Conservation (phyloP, 2,113 vertebrate species). For the Hippocampus guttulatus region DNA sequence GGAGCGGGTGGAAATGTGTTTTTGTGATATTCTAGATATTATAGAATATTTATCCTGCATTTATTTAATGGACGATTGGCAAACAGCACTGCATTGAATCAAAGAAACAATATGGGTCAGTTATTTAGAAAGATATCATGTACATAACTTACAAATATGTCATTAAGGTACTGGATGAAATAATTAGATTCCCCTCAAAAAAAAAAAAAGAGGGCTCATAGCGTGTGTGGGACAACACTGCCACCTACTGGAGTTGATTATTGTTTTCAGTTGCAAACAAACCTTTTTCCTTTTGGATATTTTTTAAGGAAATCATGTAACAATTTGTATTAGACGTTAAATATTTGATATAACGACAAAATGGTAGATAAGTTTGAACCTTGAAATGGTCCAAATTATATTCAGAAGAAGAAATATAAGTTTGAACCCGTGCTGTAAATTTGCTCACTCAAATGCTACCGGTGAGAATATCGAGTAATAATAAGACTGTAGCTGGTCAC, state of each 20-base stretch:
- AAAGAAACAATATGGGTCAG: slow-evolving; percentile 28
- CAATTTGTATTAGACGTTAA: no score
- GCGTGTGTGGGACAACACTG: slow-evolving; percentile 54
- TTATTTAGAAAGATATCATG: background rate
- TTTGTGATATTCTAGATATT: background rate
- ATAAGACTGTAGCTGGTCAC: no score
- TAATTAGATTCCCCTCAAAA: background rate
- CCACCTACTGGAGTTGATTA: slow-evolving; percentile 46
- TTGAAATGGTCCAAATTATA: no score
- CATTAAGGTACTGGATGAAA: background rate
- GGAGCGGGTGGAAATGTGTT: background rate
- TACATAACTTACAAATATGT: no score
- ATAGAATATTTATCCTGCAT: background rate
- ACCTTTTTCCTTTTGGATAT: background rate
- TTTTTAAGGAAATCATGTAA: no score
- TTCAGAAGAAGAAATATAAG: no score
- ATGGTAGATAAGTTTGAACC: no score
- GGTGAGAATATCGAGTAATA: no score
- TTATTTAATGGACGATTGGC: background rate
- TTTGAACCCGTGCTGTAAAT: no score
- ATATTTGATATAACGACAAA: background rate
- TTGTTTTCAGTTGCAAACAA: no score
- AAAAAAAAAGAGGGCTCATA: background rate
- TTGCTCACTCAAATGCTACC: no score
- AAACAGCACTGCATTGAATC: slow-evolving; percentile 23